phyloP scores from a whole-genome alignment of 2,113 vertebrate species.

The western clawed frog (Xenopus tropicalis) region DNA sequence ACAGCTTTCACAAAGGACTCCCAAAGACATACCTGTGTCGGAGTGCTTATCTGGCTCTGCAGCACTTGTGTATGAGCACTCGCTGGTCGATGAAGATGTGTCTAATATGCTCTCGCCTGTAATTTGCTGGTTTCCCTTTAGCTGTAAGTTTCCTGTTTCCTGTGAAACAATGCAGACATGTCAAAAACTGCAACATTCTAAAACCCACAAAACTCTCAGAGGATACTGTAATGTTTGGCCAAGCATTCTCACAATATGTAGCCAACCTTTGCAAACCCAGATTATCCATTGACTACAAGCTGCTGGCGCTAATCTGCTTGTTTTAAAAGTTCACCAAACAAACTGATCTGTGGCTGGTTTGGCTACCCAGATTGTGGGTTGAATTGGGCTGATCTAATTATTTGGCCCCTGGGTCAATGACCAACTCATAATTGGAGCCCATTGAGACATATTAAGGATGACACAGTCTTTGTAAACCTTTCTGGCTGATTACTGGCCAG shows the following conservation, averaged over 20 bases:
- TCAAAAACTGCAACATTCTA: constrained; percentile 50
- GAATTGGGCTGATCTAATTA: too few relatives aligned
- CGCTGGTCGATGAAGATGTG: constrained; percentile 45
- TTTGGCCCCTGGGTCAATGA: too few relatives aligned
- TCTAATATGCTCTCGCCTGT: constrained; percentile 46
- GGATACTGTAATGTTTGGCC: not conserved
- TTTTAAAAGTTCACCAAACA: too few relatives aligned
- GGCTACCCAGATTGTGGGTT: too few relatives aligned
- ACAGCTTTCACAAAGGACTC: not conserved
- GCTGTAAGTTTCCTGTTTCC: constrained; percentile 71
- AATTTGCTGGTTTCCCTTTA: constrained; percentile 59
- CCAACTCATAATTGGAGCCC: too few relatives aligned
- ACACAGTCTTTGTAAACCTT: too few relatives aligned
- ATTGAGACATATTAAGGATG: too few relatives aligned
- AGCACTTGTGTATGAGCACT: constrained; percentile 12
- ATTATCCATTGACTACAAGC: too few relatives aligned
- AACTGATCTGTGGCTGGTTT: too few relatives aligned
- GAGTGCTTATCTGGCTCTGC: constrained; percentile 44
- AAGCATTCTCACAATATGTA: not conserved
- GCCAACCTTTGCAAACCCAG: too few relatives aligned
- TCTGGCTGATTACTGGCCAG: too few relatives aligned
- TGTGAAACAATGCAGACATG: constrained; percentile 71
- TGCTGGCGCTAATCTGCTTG: too few relatives aligned
- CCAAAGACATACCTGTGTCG: constrained; percentile 62
- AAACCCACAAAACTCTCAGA: constrained; percentile 47